A percentile compares a stretch with the other conserved stretches of the same genome.
Evolutionary conservation across 2,888 invertebrate species (phyloP).

Genomic region (Erpobdella octoculata): DNA sequence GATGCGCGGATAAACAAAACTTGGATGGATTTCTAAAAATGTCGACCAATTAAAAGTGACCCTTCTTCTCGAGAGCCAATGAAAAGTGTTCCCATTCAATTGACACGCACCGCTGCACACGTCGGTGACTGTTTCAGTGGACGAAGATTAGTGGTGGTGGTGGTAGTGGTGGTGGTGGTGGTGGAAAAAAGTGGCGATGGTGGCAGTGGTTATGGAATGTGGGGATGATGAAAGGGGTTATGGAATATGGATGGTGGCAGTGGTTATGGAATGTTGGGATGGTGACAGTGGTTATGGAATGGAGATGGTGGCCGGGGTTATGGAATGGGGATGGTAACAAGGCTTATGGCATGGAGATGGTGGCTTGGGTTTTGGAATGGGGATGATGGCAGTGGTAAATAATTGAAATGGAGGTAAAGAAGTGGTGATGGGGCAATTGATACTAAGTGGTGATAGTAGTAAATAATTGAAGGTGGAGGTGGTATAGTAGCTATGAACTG

Average conservation of each 20-base stretch:
- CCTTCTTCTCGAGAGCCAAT: neutral
- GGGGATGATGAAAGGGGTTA: slow-evolving; percentile 99
- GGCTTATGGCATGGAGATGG: neutral
- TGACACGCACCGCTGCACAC: neutral
- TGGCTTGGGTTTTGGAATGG: neutral
- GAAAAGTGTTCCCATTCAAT: neutral
- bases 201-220: slow-evolving; percentile 56
- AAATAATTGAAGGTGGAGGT: neutral
- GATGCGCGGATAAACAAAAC: too few relatives aligned
- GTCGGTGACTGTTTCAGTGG: neutral
- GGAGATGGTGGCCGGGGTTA: neutral
- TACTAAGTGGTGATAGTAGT: neutral
- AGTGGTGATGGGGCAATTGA: neutral
- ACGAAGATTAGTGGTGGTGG: neutral
- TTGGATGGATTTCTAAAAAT: too few relatives aligned
- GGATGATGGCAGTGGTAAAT: too few relatives aligned
- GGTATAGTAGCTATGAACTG: neutral
- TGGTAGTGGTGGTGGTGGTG: neutral
- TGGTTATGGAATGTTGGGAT: slow-evolving; percentile 91
- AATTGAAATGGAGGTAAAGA: neutral
- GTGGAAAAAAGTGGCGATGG: neutral
- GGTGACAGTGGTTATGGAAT: neutral
- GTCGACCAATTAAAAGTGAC: neutral
- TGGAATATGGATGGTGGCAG: slow-evolving; percentile 98
- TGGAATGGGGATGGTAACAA: neutral